Percentiles rank a stretch among this genome's conserved stretches.
phyloP scores from a whole-genome alignment of 2,113 vertebrate genomes.

The Noctilio leporinus region DNA sequence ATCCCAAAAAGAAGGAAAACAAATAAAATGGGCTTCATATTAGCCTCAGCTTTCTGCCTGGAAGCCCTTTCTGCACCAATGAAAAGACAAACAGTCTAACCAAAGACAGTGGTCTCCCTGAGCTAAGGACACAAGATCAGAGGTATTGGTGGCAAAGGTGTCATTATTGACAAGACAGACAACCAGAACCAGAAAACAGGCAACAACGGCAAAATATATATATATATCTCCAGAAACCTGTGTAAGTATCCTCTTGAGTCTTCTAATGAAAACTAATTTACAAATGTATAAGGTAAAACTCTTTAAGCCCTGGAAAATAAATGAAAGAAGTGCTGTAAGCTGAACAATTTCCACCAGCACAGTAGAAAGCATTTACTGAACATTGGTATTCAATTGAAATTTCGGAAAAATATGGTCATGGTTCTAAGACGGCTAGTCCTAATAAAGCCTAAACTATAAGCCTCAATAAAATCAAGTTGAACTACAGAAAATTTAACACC shows the following conservation, averaged over 20 bases:
- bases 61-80: background rate
- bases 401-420: background rate
- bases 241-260: background rate
- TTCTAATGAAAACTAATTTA: background rate
- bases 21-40: background rate
- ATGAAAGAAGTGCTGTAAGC: background rate
- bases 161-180: background rate
- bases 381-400: background rate
- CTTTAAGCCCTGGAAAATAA: background rate
- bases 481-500: background rate
- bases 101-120: background rate
- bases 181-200: background rate
- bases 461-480: background rate
- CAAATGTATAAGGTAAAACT: background rate
- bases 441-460: background rate
- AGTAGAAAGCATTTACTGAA: background rate
- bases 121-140: background rate
- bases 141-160: background rate
- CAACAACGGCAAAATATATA: background rate
- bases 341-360: background rate
- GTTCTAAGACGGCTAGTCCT: background rate
- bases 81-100: background rate
- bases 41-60: background rate
- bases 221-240: background rate
- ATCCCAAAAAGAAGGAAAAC: background rate